Conservation (phyloP, 1,140 invertebrate genomes). For the Lutraria rhynchaena region DNA sequence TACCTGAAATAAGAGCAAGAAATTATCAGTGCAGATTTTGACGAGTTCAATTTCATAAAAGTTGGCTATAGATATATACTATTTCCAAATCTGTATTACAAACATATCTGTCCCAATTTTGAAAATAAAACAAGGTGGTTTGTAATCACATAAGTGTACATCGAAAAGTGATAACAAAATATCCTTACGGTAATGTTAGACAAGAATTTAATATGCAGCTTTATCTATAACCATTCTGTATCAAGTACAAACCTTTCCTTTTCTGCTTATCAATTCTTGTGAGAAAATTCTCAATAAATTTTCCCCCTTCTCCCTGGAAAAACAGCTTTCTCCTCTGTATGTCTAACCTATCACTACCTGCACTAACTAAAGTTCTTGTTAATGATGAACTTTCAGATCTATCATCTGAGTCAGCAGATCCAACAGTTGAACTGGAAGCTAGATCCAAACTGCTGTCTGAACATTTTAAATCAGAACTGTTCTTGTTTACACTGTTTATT, state of each 20-base stretch:
- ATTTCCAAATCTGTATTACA: no score
- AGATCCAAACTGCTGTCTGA: no score
- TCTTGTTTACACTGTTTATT: no score
- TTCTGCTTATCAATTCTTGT: slow-evolving; percentile 45
- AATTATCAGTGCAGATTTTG: no score
- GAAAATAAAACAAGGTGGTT: no score
- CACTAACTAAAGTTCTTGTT: neutral
- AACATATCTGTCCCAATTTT: no score
- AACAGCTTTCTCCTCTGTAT: slow-evolving; percentile 49
- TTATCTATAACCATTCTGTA: neutral
- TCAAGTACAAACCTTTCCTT: slow-evolving; percentile 47
- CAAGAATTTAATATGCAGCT: no score
- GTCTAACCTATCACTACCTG: neutral
- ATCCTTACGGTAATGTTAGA: neutral
- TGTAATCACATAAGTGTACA: neutral
- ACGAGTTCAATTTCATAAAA: no score
- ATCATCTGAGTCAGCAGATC: neutral
- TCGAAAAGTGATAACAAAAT: neutral
- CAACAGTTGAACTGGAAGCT: no score
- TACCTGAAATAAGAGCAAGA: slow-evolving; percentile 35
- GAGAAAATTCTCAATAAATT: slow-evolving; percentile 61
- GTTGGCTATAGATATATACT: no score
- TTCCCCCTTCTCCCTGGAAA: slow-evolving; percentile 50
- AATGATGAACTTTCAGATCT: neutral
- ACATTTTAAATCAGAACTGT: no score